Percentiles rank a stretch among this genome's conserved stretches.
Evolutionary conservation across 1,140 invertebrate species (phyloP).

Genomic region (Heterodera carotae): DNA sequence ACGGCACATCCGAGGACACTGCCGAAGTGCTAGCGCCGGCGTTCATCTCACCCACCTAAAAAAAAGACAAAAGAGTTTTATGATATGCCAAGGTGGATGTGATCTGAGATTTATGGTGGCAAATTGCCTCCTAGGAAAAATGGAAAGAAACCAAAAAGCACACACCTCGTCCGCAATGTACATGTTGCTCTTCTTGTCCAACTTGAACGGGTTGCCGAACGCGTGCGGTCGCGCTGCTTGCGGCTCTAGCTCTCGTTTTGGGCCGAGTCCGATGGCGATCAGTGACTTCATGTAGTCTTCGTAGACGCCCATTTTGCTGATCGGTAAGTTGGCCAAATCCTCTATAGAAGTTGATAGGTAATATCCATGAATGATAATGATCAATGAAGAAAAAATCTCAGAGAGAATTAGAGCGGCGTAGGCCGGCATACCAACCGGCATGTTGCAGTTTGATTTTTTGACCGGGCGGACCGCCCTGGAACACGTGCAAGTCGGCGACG

Average conservation of each 20-base stretch:
- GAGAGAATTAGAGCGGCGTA: neutral
- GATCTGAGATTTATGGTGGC: too few relatives aligned
- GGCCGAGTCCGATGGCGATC: constrained; percentile 49
- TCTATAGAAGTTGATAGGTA: constrained; percentile 50
- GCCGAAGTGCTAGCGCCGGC: neutral
- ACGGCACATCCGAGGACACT: constrained; percentile 8
- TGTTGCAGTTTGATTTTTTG: constrained; percentile 74
- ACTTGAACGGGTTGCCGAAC: constrained; percentile 64
- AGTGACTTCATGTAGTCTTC: constrained; percentile 56
- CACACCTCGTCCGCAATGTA: constrained; percentile 56
- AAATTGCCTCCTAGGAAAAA: too few relatives aligned
- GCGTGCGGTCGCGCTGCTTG: constrained; percentile 50
- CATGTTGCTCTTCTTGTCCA: constrained; percentile 57
- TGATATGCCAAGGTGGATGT: neutral
- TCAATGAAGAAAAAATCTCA: too few relatives aligned
- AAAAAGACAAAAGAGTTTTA: neutral
- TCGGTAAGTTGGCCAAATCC: constrained; percentile 56
- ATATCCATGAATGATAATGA: too few relatives aligned
- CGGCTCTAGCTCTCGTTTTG: constrained; percentile 57
- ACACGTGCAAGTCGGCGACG: constrained; percentile 67
- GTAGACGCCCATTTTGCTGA: constrained; percentile 60
- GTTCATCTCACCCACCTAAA: constrained; percentile 39
- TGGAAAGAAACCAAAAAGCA: neutral
- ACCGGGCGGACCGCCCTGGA: constrained; percentile 58
- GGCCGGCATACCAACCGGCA: constrained; percentile 69